Evolutionary conservation across 1,140 invertebrate species (phyloP), one percentile per base, ranked within the genome.

Genomic region (Dermatophagoides farinae): DNA sequence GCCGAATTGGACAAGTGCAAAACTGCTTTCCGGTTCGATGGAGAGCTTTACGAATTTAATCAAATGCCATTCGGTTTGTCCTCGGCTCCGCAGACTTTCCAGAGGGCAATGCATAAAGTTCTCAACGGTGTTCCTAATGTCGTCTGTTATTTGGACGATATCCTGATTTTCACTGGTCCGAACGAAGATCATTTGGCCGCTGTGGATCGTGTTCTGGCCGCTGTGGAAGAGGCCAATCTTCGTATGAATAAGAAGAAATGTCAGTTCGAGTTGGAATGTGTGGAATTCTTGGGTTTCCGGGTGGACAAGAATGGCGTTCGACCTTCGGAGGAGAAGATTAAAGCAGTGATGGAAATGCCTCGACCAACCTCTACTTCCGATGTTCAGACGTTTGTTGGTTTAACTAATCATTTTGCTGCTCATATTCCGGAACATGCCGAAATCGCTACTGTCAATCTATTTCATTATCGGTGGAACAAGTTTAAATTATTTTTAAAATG

Each of bases 171-270:
- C n/a, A n/a, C n/a, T n/a, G n/a, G n/a, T n/a, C n/a, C n/a, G n/a
- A n/a, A n/a, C n/a, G 59, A 60, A 23, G 39, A 61, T 18, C 53
- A 41, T 16, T 8, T 18, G 22, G n/a, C 37, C 5, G 2, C 12
- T 9, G 10, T 66, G 12, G 22, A 63, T n/a, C 43, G 37, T n/a
- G 64, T 65, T 18, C 61, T 64, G 0, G 12, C 41, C 14, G 43
- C 31, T 14, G 37, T 62, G 1, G 60, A 63, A n/a, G 50, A 61
- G 47, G 54, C 46, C 14, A 50, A 54, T 12, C 50, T 70, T 41
- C 70, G 66, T 31, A 49, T 69, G 22, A 66, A 70, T 40, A 59
- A 46, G n/a, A 54, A 63, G 23, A 74, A 75, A 64, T 71, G 71
- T 61, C 57, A 66, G 23, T 71, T 74, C 63, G 71, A 71, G 37